phyloP scores from a whole-genome alignment of 2,113 vertebrate genomes.

The Catharus fuscescens region DNA sequence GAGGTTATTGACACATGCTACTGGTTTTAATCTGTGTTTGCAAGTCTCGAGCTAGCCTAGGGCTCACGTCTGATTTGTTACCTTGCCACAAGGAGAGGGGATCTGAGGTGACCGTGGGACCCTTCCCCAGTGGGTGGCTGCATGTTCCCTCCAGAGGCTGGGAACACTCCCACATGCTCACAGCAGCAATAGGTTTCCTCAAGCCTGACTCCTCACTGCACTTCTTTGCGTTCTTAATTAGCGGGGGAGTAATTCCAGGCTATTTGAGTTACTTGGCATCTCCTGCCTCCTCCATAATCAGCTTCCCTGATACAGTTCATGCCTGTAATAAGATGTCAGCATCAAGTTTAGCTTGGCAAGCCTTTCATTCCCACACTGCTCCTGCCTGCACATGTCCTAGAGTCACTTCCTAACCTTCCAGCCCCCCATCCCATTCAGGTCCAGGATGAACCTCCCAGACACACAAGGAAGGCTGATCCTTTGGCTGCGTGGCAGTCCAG shows the following conservation, averaged over 20 bases:
- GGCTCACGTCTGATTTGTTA: background rate
- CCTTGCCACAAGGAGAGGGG: background rate
- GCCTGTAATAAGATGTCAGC: background rate
- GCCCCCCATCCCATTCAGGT: background rate
- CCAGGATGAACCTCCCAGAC: background rate
- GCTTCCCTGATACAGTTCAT: conserved; percentile 5
- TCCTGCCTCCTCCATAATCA: background rate
- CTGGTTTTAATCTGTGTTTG: background rate
- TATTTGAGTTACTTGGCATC: background rate
- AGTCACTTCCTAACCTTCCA: background rate
- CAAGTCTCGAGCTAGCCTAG: background rate
- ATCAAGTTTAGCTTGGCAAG: background rate
- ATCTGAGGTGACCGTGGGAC: background rate
- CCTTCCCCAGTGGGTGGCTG: background rate
- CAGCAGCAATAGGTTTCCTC: conserved; percentile 8
- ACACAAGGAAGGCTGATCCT: background rate
- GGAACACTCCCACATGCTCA: background rate
- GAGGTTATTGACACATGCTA: background rate
- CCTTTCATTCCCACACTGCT: background rate
- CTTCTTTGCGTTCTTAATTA: conserved; percentile 1
- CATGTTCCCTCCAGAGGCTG: background rate
- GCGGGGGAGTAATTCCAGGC: background rate
- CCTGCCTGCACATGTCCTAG: background rate
- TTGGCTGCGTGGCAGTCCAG: background rate
- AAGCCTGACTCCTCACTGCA: background rate